A percentile compares a stretch with the other conserved stretches of the same genome.
Conservation (phyloP, 2,888 invertebrate genomes). For the Macrophya annulata region DNA sequence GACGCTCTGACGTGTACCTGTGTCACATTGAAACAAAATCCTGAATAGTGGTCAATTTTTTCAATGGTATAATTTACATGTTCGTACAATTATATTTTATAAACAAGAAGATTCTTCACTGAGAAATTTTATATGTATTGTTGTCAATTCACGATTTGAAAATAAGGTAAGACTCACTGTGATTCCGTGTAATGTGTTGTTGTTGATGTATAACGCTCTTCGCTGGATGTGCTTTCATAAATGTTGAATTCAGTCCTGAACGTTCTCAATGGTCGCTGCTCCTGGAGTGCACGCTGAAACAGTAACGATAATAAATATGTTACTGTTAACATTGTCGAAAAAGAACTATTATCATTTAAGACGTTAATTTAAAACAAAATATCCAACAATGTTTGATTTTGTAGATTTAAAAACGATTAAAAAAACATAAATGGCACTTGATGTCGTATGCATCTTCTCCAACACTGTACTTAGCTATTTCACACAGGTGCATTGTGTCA, state of each 20-base stretch:
- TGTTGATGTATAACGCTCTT: constrained; percentile 83
- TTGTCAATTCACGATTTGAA: background rate
- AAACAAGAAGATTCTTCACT: background rate
- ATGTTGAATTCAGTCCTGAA: constrained; percentile 93
- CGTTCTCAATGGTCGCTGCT: constrained; percentile 85
- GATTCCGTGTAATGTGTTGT: constrained; percentile 84
- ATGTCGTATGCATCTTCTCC: background rate
- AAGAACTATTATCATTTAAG: background rate
- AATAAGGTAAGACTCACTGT: constrained; percentile 80
- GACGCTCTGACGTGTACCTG: constrained; percentile 73
- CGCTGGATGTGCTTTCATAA: constrained; percentile 85
- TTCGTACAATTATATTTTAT: background rate
- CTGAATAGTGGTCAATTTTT: background rate
- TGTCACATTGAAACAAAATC: constrained; percentile 7
- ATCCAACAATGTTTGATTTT: constrained; percentile 6
- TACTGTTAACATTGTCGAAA: constrained; percentile 67
- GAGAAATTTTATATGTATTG: background rate
- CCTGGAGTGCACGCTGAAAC: constrained; percentile 77
- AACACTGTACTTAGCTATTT: constrained; percentile 1
- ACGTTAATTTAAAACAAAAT: background rate
- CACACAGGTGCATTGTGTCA: constrained; percentile 35
- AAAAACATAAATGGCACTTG: constrained; percentile 15
- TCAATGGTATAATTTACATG: background rate
- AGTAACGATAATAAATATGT: constrained; percentile 71
- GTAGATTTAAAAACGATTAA: background rate